Evolutionary conservation across 2,797 vertebrate genomes (phyloP).

Genomic region (Tapirus indicus): DNA sequence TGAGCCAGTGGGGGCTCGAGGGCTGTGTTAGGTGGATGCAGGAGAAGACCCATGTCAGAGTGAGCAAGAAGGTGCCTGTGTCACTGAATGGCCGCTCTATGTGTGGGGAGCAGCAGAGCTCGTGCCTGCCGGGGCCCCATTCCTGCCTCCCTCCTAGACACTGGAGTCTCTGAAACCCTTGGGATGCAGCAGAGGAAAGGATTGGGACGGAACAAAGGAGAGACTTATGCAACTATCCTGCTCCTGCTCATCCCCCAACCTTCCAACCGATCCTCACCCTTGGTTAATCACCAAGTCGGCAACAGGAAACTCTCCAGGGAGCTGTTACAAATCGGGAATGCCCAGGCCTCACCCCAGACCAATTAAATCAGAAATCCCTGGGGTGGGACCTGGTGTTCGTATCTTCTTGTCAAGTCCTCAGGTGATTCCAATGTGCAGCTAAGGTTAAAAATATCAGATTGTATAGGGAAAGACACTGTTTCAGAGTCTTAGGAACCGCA

Average conservation of each 20-base stretch:
- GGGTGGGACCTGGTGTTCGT: background rate
- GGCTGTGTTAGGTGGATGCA: background rate
- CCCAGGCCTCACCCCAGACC: conserved; percentile 27
- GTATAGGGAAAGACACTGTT: background rate
- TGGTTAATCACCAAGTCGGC: conserved; percentile 38
- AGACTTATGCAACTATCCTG: background rate
- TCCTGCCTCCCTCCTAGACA: background rate
- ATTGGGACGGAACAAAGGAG: background rate
- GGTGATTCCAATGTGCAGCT: conserved; percentile 30
- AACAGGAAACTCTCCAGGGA: conserved; percentile 7
- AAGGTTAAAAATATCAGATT: conserved; percentile 66
- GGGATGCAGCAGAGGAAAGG: background rate
- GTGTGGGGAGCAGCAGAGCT: background rate
- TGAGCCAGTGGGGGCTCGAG: background rate
- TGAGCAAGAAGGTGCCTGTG: background rate
- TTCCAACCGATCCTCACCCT: background rate
- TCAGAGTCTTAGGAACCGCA: background rate
- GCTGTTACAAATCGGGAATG: conserved; percentile 4
- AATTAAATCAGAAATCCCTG: conserved; percentile 73
- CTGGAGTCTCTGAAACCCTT: background rate
- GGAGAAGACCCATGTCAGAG: background rate
- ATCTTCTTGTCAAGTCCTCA: conserved; percentile 42
- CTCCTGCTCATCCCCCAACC: background rate
- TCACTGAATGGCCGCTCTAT: background rate
- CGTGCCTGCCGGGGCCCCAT: accelerated